Evolutionary conservation across 2,113 vertebrate species (phyloP).

Genomic region (Dasyprocta punctata): DNA sequence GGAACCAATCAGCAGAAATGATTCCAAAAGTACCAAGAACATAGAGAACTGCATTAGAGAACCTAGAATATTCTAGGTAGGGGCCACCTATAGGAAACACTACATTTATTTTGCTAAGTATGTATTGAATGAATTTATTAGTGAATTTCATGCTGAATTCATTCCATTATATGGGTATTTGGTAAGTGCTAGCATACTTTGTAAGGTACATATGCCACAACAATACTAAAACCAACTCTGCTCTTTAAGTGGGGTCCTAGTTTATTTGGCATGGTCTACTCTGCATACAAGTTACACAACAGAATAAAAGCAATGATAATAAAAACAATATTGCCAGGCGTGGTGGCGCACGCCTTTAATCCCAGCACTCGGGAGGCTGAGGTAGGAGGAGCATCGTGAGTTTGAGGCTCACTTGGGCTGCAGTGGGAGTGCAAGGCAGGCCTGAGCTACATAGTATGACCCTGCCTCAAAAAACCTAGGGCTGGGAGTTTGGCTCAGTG

Average conservation of each 20-base stretch:
- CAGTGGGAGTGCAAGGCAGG: too few relatives aligned
- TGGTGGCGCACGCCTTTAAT: too few relatives aligned
- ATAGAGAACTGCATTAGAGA: neutral
- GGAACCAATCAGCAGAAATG: slow-evolving; percentile 1
- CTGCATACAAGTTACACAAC: neutral
- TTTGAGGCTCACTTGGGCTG: too few relatives aligned
- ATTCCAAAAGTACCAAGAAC: neutral
- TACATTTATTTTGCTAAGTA: neutral
- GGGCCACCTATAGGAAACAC: neutral
- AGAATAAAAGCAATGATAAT: neutral
- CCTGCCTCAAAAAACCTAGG: too few relatives aligned
- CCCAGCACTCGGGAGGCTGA: too few relatives aligned
- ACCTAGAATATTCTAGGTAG: neutral
- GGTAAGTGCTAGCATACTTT: neutral
- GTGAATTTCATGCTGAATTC: neutral
- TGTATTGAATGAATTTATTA: neutral
- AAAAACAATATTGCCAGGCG: neutral
- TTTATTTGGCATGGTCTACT: neutral
- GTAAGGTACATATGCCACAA: neutral
- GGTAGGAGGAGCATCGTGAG: too few relatives aligned
- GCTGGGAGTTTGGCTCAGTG: too few relatives aligned
- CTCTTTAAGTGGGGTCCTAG: neutral
- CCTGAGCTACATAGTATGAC: too few relatives aligned
- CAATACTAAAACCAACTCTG: neutral
- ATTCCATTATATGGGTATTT: neutral